A percentile compares a stretch with the other conserved stretches of the same genome.
Evolutionary conservation across 2,888 invertebrate species (phyloP).

Genomic region (Maniola hyperantus): DNA sequence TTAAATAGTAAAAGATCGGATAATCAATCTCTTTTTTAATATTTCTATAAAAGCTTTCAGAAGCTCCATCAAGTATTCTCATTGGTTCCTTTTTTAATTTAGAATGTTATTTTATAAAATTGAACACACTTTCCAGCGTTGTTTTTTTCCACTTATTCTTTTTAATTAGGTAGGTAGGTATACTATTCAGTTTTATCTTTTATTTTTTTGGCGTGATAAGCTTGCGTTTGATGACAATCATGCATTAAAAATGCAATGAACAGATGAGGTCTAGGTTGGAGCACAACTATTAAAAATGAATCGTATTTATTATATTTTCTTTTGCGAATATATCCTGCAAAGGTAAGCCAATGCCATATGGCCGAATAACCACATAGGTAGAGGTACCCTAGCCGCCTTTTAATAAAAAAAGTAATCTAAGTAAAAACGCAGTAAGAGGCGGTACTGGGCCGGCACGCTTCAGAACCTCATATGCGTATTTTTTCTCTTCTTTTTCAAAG

Average conservation of each 20-base stretch:
- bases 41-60: neutral
- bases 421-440: conserved; percentile 60
- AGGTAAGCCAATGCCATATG: conserved; percentile 51
- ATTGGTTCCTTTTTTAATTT: neutral
- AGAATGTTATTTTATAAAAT: no score
- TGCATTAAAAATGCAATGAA: no score
- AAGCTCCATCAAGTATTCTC: neutral
- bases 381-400: conserved; percentile 47
- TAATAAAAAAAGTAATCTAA: conserved; percentile 63
- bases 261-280: no score
- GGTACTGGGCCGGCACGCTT: conserved; percentile 73
- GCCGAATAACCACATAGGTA: conserved; percentile 55
- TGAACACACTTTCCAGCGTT: no score
- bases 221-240: no score
- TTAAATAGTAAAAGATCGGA: conserved; percentile 26
- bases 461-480: conserved; percentile 61
- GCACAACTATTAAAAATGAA: no score
- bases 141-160: no score
- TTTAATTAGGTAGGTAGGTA: no score
- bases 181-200: no score
- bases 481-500: conserved; percentile 55
- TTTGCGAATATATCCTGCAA: conserved; percentile 30
- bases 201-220: no score
- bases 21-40: conserved; percentile 37
- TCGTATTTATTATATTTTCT: no score